Evolutionary conservation across 2,113 vertebrate genomes (phyloP).

Genomic region (Microtus ochrogaster): DNA sequence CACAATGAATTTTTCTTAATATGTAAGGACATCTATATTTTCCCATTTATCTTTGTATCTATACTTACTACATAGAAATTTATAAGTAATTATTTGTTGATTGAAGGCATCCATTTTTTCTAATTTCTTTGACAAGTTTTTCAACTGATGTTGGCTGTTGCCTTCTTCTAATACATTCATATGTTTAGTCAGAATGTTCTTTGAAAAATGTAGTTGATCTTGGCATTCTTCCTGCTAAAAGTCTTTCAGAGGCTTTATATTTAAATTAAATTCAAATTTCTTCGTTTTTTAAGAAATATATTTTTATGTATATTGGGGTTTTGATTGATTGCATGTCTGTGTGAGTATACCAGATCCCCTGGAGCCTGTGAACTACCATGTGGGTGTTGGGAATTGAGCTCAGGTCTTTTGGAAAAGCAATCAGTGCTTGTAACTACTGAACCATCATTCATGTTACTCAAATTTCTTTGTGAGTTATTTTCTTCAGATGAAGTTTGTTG

Average conservation of each 20-base stretch:
- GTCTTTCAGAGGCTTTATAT: background rate
- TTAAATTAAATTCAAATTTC: background rate
- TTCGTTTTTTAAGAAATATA: background rate
- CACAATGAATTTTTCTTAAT: background rate
- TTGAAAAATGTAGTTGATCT: conserved; percentile 7
- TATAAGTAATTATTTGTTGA: conserved; percentile 32
- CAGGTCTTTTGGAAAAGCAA: background rate
- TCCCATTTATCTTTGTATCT: background rate
- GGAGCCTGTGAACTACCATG: background rate
- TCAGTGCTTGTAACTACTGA: background rate
- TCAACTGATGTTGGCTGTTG: background rate
- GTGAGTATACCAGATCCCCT: too few relatives aligned
- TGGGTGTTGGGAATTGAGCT: background rate
- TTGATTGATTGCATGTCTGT: too few relatives aligned
- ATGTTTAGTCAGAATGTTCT: background rate
- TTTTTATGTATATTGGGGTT: background rate
- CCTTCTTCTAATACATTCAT: background rate
- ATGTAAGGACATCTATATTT: conserved; percentile 5
- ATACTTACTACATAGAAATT: background rate
- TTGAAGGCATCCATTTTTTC: conserved; percentile 46
- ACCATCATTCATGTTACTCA: background rate
- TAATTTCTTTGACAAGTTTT: background rate
- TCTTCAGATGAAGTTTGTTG: background rate
- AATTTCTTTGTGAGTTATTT: background rate
- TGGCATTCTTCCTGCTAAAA: background rate